Evolutionary conservation across 2,888 invertebrate species (phyloP).

Genomic region (Teleiodes luculella): DNA sequence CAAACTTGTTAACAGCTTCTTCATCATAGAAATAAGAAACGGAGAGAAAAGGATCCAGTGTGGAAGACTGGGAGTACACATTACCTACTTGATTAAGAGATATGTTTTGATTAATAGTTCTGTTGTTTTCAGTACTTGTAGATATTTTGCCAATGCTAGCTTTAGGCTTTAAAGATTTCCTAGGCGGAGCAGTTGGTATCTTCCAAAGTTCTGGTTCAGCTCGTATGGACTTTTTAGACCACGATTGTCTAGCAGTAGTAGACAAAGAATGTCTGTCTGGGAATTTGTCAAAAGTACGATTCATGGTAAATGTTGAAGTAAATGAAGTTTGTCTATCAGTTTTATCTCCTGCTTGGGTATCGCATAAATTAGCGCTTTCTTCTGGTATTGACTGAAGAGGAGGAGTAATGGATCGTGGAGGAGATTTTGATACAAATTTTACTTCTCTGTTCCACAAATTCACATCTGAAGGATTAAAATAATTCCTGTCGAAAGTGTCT

Average conservation of each 20-base stretch:
- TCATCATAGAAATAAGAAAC: constrained; percentile 83
- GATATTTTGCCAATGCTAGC: constrained; percentile 33
- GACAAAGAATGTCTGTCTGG: constrained; percentile 35
- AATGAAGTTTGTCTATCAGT: constrained; percentile 45
- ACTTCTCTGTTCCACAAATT: constrained; percentile 59
- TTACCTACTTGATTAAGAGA: constrained; percentile 58
- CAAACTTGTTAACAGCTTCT: constrained; percentile 83
- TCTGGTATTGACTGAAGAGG: constrained; percentile 72
- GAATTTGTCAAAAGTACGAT: constrained; percentile 63
- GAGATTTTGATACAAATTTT: constrained; percentile 46
- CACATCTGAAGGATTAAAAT: constrained; percentile 39
- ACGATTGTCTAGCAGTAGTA: constrained; percentile 43
- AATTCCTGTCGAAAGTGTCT: constrained; percentile 42
- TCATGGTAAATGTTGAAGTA: constrained; percentile 69
- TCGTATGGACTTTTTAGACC: constrained; percentile 63
- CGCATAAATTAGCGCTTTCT: constrained; percentile 60
- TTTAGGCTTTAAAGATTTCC: constrained; percentile 47
- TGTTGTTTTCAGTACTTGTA: constrained; percentile 56
- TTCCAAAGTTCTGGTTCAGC: constrained; percentile 64
- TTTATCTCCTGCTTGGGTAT: constrained; percentile 52
- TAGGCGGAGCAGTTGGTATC: constrained; percentile 46
- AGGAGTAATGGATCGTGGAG: constrained; percentile 60
- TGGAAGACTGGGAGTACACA: constrained; percentile 70
- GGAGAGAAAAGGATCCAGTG: constrained; percentile 83
- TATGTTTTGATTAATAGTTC: constrained; percentile 63